A percentile compares a stretch with the other conserved stretches of the same genome.
phyloP scores from a whole-genome alignment of 1,140 invertebrate genomes.

The Heliconius hermathena region DNA sequence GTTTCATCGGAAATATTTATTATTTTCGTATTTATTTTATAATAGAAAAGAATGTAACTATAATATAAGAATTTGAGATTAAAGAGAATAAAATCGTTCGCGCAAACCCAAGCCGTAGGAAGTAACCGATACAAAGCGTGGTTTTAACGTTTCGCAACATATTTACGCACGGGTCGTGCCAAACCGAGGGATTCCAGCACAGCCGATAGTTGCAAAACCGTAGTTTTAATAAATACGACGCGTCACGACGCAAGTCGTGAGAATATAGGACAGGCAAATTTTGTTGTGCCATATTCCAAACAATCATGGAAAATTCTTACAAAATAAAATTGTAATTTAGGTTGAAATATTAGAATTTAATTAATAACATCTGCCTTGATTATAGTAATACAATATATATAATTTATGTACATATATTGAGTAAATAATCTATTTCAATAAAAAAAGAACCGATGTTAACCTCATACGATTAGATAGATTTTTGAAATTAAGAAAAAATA shows the following conservation, averaged over 20 bases:
- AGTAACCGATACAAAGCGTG: constrained; percentile 54
- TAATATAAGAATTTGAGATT: not conserved
- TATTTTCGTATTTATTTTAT: not conserved
- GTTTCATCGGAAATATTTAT: not conserved
- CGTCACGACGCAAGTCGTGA: constrained; percentile 47
- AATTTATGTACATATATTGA: not conserved
- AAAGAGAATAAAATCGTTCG: not conserved
- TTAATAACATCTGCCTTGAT: not conserved
- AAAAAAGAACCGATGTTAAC: not conserved
- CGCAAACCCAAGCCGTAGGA: constrained; percentile 36
- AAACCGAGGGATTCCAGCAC: constrained; percentile 59
- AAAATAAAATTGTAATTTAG: not conserved
- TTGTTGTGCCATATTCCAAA: constrained; percentile 29
- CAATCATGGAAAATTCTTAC: not conserved
- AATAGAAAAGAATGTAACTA: not conserved
- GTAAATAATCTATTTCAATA: not conserved
- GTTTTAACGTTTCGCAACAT: constrained; percentile 60
- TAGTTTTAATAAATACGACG: constrained; percentile 12
- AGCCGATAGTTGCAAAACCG: constrained; percentile 29
- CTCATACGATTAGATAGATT: not conserved
- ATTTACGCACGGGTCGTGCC: constrained; percentile 62
- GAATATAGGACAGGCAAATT: constrained; percentile 59
- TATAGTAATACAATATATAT: too few species aligned
- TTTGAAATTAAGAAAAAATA: not conserved
- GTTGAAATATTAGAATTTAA: not conserved